phyloP scores from a whole-genome alignment of 2,113 vertebrate species.

The Bucco capensis region DNA sequence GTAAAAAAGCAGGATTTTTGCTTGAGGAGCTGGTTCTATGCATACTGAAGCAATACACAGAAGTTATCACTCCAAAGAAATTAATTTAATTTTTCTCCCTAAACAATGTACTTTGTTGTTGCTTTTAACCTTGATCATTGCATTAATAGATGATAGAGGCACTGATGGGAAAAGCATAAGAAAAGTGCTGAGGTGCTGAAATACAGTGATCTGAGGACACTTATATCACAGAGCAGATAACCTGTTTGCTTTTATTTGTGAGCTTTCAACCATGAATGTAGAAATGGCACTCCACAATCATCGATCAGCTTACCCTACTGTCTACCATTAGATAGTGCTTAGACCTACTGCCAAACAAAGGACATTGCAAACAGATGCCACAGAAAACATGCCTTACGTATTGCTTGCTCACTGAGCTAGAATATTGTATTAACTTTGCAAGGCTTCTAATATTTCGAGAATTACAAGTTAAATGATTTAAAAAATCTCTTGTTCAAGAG shows the following conservation, averaged over 20 bases:
- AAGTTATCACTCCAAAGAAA: slow-evolving; percentile 12
- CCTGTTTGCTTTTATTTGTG: slow-evolving; percentile 62
- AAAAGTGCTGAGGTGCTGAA: slow-evolving; percentile 51
- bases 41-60: background rate
- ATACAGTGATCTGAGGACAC: slow-evolving; percentile 35
- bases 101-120: slow-evolving; percentile 5
- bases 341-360: slow-evolving; percentile 45
- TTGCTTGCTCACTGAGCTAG: slow-evolving; percentile 51
- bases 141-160: background rate
- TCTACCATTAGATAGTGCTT: slow-evolving; percentile 28
- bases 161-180: slow-evolving; percentile 15
- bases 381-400: slow-evolving; percentile 26
- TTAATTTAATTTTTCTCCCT: slow-evolving; percentile 50
- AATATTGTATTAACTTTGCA: slow-evolving; percentile 61
- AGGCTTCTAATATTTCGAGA: slow-evolving; percentile 60
- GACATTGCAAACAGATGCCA: slow-evolving; percentile 46
- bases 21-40: background rate
- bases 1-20: background rate
- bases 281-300: slow-evolving; percentile 23
- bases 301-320: slow-evolving; percentile 47
- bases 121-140: slow-evolving; percentile 53
- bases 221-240: slow-evolving; percentile 28
- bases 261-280: slow-evolving; percentile 54
- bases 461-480: slow-evolving; percentile 61
- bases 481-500: slow-evolving; percentile 14